phyloP scores from a whole-genome alignment of 2,888 invertebrate species.

The Diloba caeruleocephala region DNA sequence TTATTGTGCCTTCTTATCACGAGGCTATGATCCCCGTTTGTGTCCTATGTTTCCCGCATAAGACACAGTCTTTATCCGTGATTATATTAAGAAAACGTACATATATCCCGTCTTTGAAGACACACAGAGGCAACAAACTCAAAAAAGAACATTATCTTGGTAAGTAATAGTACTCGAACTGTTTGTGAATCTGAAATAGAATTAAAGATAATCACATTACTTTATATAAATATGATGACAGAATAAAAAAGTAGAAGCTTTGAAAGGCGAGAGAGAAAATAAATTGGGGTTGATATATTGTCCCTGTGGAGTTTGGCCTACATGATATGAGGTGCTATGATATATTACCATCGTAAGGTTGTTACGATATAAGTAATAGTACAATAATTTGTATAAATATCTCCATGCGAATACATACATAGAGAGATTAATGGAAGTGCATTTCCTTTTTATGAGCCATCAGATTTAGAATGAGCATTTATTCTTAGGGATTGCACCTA shows the following conservation, averaged over 20 bases:
- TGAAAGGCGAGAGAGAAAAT: constrained; percentile 76
- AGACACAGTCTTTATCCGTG: constrained; percentile 6
- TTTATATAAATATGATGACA: constrained; percentile 35
- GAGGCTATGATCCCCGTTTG: constrained; percentile 16
- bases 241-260: constrained; percentile 66
- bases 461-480: constrained; percentile 26
- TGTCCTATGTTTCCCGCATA: constrained; percentile 19
- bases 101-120: constrained; percentile 13
- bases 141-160: constrained; percentile 25
- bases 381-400: constrained; percentile 45
- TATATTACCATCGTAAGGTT: constrained; percentile 65
- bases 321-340: constrained; percentile 71
- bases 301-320: constrained; percentile 68
- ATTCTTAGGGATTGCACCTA: constrained; percentile 18
- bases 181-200: constrained; percentile 18
- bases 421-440: constrained; percentile 32
- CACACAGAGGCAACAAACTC: constrained; percentile 17
- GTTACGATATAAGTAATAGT: constrained; percentile 43
- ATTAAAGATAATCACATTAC: constrained; percentile 32
- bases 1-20: constrained; percentile 33
- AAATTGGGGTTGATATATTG: constrained; percentile 80
- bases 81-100: constrained; percentile 25
- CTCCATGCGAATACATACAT: constrained; percentile 25
- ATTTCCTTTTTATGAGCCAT: constrained; percentile 20
- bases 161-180: constrained; percentile 20